Evolutionary conservation across 53 echinoderm and acorn worm species (phyloP), one percentile per base, ranked within the genome.

Genomic region (Mesocentrotus franciscanus): DNA sequence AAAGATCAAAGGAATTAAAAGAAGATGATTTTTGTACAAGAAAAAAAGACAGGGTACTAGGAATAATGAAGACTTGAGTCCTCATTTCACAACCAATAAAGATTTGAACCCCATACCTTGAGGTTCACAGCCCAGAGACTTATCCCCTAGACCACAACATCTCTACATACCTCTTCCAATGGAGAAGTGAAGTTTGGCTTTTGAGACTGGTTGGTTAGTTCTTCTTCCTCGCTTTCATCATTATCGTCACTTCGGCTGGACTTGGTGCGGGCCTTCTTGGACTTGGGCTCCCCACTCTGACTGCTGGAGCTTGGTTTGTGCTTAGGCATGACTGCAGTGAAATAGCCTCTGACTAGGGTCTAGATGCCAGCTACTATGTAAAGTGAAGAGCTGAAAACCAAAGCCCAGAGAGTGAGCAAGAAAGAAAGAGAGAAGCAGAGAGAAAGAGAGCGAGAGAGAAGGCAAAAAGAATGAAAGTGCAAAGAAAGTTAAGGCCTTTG

Each of bases 241-340:
- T 79, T n/a, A 7, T 81, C 81, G 9, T 93, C 93, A 42, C 60
- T 78, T 7, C 33, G 78, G 17, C 17, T 78, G 26, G 93, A 93
- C 61, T 79, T 61, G 62, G 60, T 3, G 2, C 83, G 78, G 30
- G 93, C 93, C 83, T 81, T 93, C 93, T 93, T 93, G 0, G 81
- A 4, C 33, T 93, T 76, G 33, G 93, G 93, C 61, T 81, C 93
- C 61, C 81, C 93, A 27, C 12, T 56, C 30, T 10, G 10, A n/a
- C 75, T 56, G 30, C 76, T 72, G n/a, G 35, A 26, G 61, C 81
- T 93, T 20, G 78, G 34, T 61, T 93, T 93, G 18, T 93, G 93
- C 83, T 93, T 93, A 8, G 93, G 93, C 93, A 93, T 93, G 60
- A 56, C 75, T 66, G 92, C 70, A 58, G 14, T 87, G 87, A 1